Percentiles rank a stretch among this genome's conserved stretches.
Conservation (phyloP, 2,888 invertebrate genomes). For the Gari tellinella region DNA sequence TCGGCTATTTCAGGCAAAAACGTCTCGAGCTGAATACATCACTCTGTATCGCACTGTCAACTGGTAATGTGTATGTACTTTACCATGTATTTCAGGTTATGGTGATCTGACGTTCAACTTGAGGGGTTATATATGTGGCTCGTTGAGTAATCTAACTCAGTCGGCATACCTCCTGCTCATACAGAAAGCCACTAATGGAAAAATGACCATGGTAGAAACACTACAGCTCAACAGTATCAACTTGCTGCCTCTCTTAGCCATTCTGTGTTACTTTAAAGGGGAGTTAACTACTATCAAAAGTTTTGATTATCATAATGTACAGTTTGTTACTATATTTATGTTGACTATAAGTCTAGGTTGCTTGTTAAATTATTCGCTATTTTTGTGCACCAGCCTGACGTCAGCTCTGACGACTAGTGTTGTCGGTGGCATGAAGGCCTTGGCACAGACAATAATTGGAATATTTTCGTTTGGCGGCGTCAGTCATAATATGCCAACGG, state of each 20-base stretch:
- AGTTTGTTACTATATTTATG: conserved; percentile 80
- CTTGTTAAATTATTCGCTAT: conserved; percentile 84
- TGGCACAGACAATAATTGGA: conserved; percentile 84
- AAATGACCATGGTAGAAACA: conserved; percentile 81
- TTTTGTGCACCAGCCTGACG: conserved; percentile 84
- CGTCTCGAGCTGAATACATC: too few species aligned
- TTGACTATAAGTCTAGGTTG: conserved; percentile 80
- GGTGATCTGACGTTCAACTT: conserved; percentile 84
- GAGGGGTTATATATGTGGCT: conserved; percentile 83
- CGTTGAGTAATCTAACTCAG: conserved; percentile 84
- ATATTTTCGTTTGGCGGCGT: conserved; percentile 85
- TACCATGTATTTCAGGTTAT: conserved; percentile 78
- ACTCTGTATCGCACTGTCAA: too few species aligned
- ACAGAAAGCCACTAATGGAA: conserved; percentile 81
- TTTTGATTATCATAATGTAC: conserved; percentile 56
- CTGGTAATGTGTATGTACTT: neutral
- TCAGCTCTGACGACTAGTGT: conserved; percentile 85
- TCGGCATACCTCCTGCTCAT: conserved; percentile 85
- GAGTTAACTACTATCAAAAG: conserved; percentile 67
- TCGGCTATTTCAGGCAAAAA: too few species aligned
- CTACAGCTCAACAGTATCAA: conserved; percentile 84
- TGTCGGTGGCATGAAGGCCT: conserved; percentile 84
- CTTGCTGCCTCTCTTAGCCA: conserved; percentile 81
- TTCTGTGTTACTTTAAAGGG: conserved; percentile 70
- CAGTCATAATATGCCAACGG: conserved; percentile 78